Base-by-base conservation (phyloP, 1,140 invertebrate genomes). In the Oreohelix idahoensis region DNA sequence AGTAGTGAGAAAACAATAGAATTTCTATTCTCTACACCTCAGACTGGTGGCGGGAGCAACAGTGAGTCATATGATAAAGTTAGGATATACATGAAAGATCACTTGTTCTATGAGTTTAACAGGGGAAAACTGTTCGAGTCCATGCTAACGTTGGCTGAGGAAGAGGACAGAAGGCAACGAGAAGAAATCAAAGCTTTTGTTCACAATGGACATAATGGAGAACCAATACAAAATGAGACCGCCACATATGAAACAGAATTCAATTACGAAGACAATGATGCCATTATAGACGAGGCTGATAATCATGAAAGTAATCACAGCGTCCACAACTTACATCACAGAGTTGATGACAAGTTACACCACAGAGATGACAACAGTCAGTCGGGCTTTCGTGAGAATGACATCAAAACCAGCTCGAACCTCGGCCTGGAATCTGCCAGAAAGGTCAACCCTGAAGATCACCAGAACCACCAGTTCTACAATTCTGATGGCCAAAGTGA, bases 81-180 rank as follows among this genome's bases (percentile, higher is more conserved):
- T 8, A 49, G 49, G 13, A 35, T 77, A 49, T 77, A 51, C 29
- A 36, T 77, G 5, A 77, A 49, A 51, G 77, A 79, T 39, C 1
- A 63, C 8, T 69, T 79, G 29, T 58, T 66, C 39, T 79, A 79
- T 39, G 77, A 79, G 26, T 79, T 79, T 66, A 58, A 79, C 32
- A 42, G 77, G 36, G 77, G 58, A 17, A 63, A 36, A 32, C 2
- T 11, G 29, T 79, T 79, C 29, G 58, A 79, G 26, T 23, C 77
- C 15, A 5, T 79, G 51, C 35, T 79, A 53, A 35, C 8, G 1
- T n/a, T 66, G 23, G 77, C 63, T 8, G 77, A 79, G n/a, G 53
- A 58, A 17, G 77, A 58, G 20, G 63, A 79, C 20, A 66, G 23
- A 49, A 58, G 36, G 45, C 74, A 29, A 13, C 17, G 38, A 45